phyloP scores from a whole-genome alignment of 92 coral and sea anemone species.

The Desmophyllum pertusum region DNA sequence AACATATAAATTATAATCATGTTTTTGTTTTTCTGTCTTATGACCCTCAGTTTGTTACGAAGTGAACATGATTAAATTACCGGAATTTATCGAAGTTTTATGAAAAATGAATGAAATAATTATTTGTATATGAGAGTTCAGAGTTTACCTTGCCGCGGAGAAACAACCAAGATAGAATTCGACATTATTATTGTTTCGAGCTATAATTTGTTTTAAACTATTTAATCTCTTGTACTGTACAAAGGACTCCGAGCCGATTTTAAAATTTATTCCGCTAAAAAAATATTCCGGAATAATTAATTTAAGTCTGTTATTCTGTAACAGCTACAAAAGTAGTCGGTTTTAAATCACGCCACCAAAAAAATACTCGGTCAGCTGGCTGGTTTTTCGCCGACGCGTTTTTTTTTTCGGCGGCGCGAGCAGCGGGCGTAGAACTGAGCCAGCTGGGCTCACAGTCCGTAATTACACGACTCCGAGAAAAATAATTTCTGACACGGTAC shows the following conservation, averaged over 20 bases:
- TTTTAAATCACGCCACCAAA: background rate
- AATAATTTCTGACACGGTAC: background rate
- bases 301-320: background rate
- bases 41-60: background rate
- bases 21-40: background rate
- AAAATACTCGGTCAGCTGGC: background rate
- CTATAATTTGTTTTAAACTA: background rate
- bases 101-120: conserved; percentile 15
- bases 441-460: background rate
- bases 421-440: background rate
- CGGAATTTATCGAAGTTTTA: background rate
- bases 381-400: background rate
- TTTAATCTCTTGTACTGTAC: background rate
- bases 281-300: background rate
- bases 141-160: background rate
- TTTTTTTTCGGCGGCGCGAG: background rate
- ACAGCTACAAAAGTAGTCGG: background rate
- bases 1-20: background rate
- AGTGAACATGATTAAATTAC: background rate
- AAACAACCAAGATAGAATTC: background rate
- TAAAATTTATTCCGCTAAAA: background rate
- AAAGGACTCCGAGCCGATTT: background rate
- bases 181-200: background rate
- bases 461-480: background rate
- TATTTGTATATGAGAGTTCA: background rate